A percentile compares a stretch with the other conserved stretches of the same genome.
phyloP scores from a whole-genome alignment of 2,113 vertebrate genomes.

The Myocastor coypus region DNA sequence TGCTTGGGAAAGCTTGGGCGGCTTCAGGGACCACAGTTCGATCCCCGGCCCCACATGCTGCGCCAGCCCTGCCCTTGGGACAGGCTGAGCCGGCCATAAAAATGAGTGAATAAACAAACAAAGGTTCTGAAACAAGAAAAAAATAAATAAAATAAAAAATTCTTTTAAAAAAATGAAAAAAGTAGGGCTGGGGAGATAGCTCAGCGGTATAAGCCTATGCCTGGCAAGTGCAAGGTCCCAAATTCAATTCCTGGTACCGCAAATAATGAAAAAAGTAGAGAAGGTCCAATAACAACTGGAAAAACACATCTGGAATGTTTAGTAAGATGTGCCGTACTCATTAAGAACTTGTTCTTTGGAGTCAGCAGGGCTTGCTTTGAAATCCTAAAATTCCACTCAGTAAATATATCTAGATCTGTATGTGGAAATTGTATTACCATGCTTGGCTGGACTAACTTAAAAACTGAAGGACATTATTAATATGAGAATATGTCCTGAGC shows the following conservation, averaged over 20 bases:
- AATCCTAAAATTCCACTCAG: not conserved
- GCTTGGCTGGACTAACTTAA: not conserved
- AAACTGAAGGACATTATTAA: not conserved
- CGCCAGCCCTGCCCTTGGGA: no score
- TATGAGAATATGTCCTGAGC: slow-evolving; percentile 3
- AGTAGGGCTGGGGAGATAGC: no score
- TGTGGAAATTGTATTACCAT: not conserved
- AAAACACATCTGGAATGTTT: slow-evolving; percentile 3
- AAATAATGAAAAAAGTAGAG: not conserved
- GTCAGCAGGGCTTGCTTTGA: not conserved
- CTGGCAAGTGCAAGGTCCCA: no score
- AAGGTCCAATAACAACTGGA: not conserved
- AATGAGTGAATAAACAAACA: no score
- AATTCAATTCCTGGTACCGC: no score
- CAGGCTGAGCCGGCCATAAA: no score
- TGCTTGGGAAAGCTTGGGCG: no score
- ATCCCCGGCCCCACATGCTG: no score
- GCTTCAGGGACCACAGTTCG: no score
- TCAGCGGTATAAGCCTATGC: no score
- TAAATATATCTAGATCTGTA: not conserved
- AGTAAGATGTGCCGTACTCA: not conserved
- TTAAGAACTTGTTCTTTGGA: slow-evolving; percentile 43
- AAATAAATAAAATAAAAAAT: no score
- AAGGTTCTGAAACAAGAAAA: no score
- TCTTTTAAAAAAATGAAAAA: slow-evolving; percentile 37